Evolutionary conservation across 2,888 invertebrate genomes (phyloP).

Genomic region (Melanophora roralis): DNA sequence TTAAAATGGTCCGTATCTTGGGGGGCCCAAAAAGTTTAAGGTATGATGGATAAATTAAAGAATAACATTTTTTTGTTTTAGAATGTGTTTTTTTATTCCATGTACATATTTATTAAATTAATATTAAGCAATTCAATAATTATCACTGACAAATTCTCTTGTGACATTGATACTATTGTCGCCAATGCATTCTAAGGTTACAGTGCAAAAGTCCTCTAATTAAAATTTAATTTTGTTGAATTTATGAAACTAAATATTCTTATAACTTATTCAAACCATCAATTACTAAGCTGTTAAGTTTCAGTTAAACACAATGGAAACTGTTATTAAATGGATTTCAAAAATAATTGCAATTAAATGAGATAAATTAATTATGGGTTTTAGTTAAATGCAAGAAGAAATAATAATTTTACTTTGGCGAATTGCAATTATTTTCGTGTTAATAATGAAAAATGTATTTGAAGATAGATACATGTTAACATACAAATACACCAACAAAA

Average conservation of each 20-base stretch:
- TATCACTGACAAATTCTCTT: not conserved
- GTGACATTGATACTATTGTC: not conserved
- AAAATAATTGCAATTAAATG: slow-evolving; percentile 1
- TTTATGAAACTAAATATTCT: slow-evolving; percentile 32
- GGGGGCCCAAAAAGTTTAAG: too few relatives aligned
- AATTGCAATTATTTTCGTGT: not conserved
- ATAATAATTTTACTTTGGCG: not conserved
- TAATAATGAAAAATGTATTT: not conserved
- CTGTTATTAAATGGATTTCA: not conserved
- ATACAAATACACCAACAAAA: too few relatives aligned
- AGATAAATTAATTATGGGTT: not conserved
- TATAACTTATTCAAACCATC: not conserved
- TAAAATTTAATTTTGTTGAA: slow-evolving; percentile 14
- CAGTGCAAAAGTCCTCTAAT: not conserved
- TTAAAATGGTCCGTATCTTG: too few relatives aligned
- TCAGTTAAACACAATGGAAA: not conserved
- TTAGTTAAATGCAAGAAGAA: not conserved
- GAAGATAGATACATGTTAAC: too few relatives aligned
- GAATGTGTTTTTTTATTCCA: too few relatives aligned
- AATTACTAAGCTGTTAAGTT: not conserved
- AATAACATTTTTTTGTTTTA: too few relatives aligned
- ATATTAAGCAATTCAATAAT: too few relatives aligned
- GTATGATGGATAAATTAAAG: too few relatives aligned
- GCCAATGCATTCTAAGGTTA: not conserved
- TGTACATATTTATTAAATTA: too few relatives aligned